Percentiles rank a stretch among this genome's conserved stretches.
These are phyloP conservation scores for Cosmorhoe ocellata DNA, from an alignment of 2,888 invertebrate species.

Conservation along the genomic window DNA sequence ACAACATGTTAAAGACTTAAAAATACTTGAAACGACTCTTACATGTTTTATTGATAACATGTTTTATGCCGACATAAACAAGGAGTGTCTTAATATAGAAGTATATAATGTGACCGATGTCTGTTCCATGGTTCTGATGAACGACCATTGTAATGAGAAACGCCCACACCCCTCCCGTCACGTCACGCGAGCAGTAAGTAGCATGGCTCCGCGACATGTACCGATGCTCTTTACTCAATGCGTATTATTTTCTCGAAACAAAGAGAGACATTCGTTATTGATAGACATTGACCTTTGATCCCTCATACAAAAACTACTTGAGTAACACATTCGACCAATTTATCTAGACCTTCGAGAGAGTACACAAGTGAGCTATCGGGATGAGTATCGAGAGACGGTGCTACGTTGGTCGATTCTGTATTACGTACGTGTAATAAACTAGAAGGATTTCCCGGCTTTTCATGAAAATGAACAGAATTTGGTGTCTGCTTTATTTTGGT, in stretches of 20 bases:
- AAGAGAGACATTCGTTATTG: slow-evolving; percentile 22
- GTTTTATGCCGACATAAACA: no score
- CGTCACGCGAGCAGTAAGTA: slow-evolving; percentile 3
- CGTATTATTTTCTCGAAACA: slow-evolving; percentile 19
- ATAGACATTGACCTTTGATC: slow-evolving; percentile 26
- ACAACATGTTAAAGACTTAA: no score
- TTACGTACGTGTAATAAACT: slow-evolving; percentile 13
- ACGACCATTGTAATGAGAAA: no score
- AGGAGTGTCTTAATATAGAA: no score
- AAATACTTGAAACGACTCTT: no score
- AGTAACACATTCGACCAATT: slow-evolving; percentile 16
- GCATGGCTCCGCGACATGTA: not conserved
- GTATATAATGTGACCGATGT: no score
- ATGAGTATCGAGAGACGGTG: not conserved
- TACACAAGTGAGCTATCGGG: not conserved
- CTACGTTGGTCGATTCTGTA: slow-evolving; percentile 16
- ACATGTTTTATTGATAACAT: no score
- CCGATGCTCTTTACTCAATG: slow-evolving; percentile 8
- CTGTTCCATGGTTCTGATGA: no score
- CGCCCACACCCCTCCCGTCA: not conserved
- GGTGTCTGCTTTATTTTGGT: not conserved
- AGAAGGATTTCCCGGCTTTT: slow-evolving; percentile 7
- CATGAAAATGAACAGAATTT: slow-evolving; percentile 4
- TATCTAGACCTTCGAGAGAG: slow-evolving; percentile 5
- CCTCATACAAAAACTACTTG: slow-evolving; percentile 22